A percentile compares a stretch with the other conserved stretches of the same genome.
Conservation (phyloP, 1,140 invertebrate species). For the Pemphigus obesinymphae region DNA sequence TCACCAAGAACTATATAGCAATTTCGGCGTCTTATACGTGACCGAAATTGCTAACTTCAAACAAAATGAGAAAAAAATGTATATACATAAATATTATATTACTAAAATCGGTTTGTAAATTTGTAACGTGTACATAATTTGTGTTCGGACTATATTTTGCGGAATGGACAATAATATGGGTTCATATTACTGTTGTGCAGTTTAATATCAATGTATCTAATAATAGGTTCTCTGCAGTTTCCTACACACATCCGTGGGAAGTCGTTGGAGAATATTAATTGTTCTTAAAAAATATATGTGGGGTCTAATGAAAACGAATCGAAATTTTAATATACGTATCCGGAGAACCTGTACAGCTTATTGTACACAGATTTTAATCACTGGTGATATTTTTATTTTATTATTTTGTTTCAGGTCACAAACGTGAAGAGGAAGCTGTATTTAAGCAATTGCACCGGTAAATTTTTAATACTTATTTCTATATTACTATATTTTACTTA, state of each 20-base stretch:
- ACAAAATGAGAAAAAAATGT: not conserved
- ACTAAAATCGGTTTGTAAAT: not conserved
- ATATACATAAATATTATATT: not conserved
- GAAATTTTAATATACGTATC: not conserved
- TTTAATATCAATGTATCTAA: not conserved
- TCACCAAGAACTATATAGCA: not conserved
- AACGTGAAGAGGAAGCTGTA: no score
- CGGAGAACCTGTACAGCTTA: no score
- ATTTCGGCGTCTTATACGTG: slow-evolving; percentile 8
- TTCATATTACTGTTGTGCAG: not conserved
- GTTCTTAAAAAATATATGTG: not conserved
- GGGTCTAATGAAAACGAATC: not conserved
- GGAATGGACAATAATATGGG: not conserved
- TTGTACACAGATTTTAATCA: no score
- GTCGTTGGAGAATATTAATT: not conserved
- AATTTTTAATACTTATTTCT: no score
- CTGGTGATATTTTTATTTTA: no score
- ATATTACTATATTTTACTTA: no score
- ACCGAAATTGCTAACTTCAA: not conserved
- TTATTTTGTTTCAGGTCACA: no score
- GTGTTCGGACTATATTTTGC: not conserved
- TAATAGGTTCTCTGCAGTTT: no score
- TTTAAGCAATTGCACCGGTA: no score
- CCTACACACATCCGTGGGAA: not conserved
- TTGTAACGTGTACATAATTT: not conserved